These are phyloP conservation scores for Heliothis virescens DNA, from an alignment of 1,140 invertebrate genomes.

Conservation along the genomic window DNA sequence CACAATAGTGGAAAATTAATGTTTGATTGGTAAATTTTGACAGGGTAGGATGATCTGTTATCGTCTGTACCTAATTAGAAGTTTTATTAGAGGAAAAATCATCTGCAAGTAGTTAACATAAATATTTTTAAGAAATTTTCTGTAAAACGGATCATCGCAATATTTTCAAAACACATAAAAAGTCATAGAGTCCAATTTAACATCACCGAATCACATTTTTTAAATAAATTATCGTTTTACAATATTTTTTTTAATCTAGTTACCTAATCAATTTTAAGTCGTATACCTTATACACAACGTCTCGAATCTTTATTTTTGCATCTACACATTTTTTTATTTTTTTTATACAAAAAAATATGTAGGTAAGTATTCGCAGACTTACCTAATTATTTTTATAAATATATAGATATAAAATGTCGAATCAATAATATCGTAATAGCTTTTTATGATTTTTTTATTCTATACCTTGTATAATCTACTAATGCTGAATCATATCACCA, in stretches of 20 bases:
- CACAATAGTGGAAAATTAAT: too few species aligned
- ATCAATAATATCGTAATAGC: too few species aligned
- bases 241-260: slow-evolving; percentile 18
- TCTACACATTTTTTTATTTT: neutral
- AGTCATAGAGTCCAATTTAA: slow-evolving; percentile 22
- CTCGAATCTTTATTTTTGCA: neutral
- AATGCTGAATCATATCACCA: too few species aligned
- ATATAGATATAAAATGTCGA: too few species aligned
- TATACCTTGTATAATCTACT: too few species aligned
- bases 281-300: neutral
- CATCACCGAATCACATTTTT: slow-evolving; percentile 38
- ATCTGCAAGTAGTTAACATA: too few species aligned
- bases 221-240: slow-evolving; percentile 25
- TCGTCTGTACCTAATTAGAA: too few species aligned
- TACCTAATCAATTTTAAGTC: slow-evolving; percentile 33
- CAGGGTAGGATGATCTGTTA: too few species aligned
- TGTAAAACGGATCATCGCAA: neutral
- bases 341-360: too few species aligned
- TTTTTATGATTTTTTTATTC: too few species aligned
- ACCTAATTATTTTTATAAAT: neutral
- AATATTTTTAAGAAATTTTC: neutral
- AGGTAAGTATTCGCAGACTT: neutral
- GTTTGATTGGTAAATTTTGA: too few species aligned
- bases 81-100: too few species aligned
- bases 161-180: neutral